Conservation (phyloP, 2,888 invertebrate genomes). For the Hemicrepidius hirtus region DNA sequence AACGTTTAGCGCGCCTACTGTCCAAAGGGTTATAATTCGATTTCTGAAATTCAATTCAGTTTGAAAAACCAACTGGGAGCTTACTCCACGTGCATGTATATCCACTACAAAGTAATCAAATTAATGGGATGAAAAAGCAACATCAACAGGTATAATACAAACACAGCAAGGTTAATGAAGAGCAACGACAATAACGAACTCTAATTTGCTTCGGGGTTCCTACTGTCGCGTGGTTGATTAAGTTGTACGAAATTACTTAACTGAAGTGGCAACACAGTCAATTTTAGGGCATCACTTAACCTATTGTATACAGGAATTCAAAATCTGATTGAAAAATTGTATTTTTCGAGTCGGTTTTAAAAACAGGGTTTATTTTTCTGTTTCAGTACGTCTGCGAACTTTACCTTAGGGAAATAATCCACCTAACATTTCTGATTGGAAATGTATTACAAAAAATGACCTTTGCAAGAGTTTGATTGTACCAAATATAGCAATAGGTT, state of each 20-base stretch:
- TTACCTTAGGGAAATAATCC: no score
- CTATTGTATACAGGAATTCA: background rate
- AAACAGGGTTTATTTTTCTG: no score
- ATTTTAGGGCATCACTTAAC: background rate
- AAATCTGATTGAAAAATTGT: no score
- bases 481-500: no score
- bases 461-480: no score
- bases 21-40: background rate
- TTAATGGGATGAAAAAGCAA: conserved; percentile 26
- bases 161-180: conserved; percentile 24
- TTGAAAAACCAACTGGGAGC: background rate
- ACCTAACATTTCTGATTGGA: no score
- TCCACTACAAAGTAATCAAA: conserved; percentile 8
- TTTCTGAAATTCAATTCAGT: background rate
- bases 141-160: conserved; percentile 25
- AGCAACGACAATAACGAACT: conserved; percentile 18
- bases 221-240: background rate
- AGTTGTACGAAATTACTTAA: conserved; percentile 8
- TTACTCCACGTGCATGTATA: background rate
- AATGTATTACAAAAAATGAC: no score
- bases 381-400: no score
- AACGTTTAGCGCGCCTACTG: no score
- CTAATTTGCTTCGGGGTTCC: conserved; percentile 13
- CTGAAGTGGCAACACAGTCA: conserved; percentile 1
- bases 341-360: no score